These are phyloP conservation scores for Argynnis bischoffii DNA, from an alignment of 2,888 invertebrate genomes.

Conservation along the genomic window DNA sequence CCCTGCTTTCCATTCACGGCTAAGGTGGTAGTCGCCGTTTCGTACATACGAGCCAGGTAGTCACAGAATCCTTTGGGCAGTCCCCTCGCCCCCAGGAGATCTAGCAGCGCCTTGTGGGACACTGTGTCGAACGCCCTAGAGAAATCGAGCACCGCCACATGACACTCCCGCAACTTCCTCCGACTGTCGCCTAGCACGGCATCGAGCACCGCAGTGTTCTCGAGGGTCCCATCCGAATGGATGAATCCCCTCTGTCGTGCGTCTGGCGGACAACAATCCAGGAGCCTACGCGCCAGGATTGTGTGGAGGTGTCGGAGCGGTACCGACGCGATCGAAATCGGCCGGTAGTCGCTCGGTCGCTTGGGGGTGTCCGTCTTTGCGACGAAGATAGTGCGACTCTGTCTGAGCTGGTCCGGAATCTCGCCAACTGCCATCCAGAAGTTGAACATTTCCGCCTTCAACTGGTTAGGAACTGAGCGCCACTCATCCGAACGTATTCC, in stretches of 20 bases:
- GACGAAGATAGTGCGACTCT: slow-evolving; percentile 41
- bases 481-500: slow-evolving; percentile 40
- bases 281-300: slow-evolving; percentile 42
- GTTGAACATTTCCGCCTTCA: slow-evolving; percentile 37
- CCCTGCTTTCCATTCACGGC: slow-evolving; percentile 39
- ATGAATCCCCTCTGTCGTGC: slow-evolving; percentile 45
- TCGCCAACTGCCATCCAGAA: slow-evolving; percentile 32
- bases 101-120: slow-evolving; percentile 47
- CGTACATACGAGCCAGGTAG: slow-evolving; percentile 52
- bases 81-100: slow-evolving; percentile 50
- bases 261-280: slow-evolving; percentile 42
- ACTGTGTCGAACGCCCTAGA: slow-evolving; percentile 62
- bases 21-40: slow-evolving; percentile 48
- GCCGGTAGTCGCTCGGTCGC: slow-evolving; percentile 46
- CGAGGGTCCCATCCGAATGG: slow-evolving; percentile 54
- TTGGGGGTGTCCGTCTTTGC: slow-evolving; percentile 41
- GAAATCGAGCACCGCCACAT: slow-evolving; percentile 60
- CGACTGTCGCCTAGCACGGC: slow-evolving; percentile 43
- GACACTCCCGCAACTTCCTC: slow-evolving; percentile 48
- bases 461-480: slow-evolving; percentile 30
- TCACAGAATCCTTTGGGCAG: slow-evolving; percentile 48
- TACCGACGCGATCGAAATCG: slow-evolving; percentile 46
- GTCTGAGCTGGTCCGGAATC: slow-evolving; percentile 34
- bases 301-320: slow-evolving; percentile 46
- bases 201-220: slow-evolving; percentile 50